Evolutionary conservation across 2,113 vertebrate genomes (phyloP).

Genomic region (Clarias magur): DNA sequence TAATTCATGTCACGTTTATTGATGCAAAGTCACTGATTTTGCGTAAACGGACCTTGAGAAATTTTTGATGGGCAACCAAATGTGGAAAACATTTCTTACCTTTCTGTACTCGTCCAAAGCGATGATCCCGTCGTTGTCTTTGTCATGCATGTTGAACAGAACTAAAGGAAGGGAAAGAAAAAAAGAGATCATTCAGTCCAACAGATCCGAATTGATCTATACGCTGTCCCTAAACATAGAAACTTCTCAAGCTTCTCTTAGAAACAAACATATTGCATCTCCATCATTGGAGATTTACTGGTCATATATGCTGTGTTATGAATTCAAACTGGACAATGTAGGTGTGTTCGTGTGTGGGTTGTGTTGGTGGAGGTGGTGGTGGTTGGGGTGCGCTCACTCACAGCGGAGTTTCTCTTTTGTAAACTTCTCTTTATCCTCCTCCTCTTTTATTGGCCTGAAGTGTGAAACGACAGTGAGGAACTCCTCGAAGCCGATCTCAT

Average conservation of each 20-base stretch:
- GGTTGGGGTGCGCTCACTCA: slow-evolving; percentile 61
- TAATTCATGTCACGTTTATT: too few species aligned
- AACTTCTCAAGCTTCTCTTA: not conserved
- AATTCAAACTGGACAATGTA: not conserved
- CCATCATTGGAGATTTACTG: not conserved
- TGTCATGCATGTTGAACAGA: slow-evolving; percentile 97
- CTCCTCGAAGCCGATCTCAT: slow-evolving; percentile 87
- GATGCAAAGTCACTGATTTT: not conserved
- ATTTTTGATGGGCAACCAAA: not conserved
- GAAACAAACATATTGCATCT: not conserved
- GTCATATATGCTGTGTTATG: not conserved
- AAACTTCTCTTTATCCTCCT: slow-evolving; percentile 76
- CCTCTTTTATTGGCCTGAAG: slow-evolving; percentile 81
- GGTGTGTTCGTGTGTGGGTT: not conserved
- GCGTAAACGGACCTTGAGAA: not conserved
- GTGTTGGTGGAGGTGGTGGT: too few species aligned
- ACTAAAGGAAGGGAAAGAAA: slow-evolving; percentile 68
- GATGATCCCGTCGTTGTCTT: slow-evolving; percentile 88
- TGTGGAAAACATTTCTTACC: slow-evolving; percentile 68
- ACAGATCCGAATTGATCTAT: not conserved
- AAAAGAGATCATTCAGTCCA: not conserved
- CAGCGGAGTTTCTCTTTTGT: slow-evolving; percentile 87
- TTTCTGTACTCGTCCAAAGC: slow-evolving; percentile 88
- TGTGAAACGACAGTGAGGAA: slow-evolving; percentile 94
- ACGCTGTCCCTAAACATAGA: not conserved